Evolutionary conservation across 2,113 vertebrate genomes (phyloP), one percentile per base, ranked within the genome.

Genomic region (Orthonyx spaldingii): DNA sequence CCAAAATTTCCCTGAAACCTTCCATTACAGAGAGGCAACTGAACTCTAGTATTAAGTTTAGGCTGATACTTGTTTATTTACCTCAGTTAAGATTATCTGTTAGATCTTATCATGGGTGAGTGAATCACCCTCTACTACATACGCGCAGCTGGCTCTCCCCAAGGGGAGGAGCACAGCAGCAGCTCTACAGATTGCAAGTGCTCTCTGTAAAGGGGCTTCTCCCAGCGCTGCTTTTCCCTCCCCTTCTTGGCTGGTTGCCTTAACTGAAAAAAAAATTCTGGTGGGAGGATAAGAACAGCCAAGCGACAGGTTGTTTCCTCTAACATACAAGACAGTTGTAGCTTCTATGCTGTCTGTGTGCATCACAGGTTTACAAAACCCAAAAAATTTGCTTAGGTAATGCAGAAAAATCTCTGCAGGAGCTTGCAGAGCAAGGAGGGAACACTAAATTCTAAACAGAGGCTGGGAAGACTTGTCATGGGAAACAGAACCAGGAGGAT

Each of bases 41-140:
- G 63, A 83, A 47, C 85, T 81, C 50, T 59, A 47, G 64, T 28
- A 66, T 68, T 22, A 39, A 41, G 32, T 30, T 76, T 33, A 13
- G 74, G 83, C 75, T 83, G 81, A 16, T 21, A 41, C 53, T 85
- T 93, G 91, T 90, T 97, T 94, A 23, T 95, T 96, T 95, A 87
- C 84, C 72, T 84, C 52, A 15, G 4, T 41, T 49, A 60, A 57
- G 79, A 53, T 59, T 49, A 68, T 42, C 74, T 76, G 77, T 26
- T 76, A 72, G 87, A 94, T 93, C 66, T 95, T 52, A 90, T 37
- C 86, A 32, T 0, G 19, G 35, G 70, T 47, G 70, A 85, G 53
- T 87, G 84, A 95, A 76, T 95, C 90, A 90, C 75, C 49, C 81
- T n/a, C 13, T 41, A 27, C n/a, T 68, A 42, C 47, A 26, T 2